Evolutionary conservation across 2,797 vertebrate genomes (phyloP), one percentile per base, ranked within the genome.

Genomic region (Coilia nasus): DNA sequence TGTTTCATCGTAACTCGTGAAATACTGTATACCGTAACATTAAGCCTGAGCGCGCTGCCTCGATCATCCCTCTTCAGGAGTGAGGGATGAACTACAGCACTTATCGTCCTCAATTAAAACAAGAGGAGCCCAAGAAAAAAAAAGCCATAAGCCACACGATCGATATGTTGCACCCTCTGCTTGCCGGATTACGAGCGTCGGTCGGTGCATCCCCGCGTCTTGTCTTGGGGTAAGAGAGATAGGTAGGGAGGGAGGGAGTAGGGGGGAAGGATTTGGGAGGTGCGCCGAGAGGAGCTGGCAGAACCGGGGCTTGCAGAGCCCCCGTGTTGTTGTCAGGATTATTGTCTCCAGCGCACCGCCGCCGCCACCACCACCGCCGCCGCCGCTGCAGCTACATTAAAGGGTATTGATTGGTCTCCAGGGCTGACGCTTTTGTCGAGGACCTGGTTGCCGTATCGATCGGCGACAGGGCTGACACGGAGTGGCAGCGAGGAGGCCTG

Each of bases 381-480:
- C 90, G 91, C 87, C 90, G 88, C 93, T 89, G 90, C 71, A 88
- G 90, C 93, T 89, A 92, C 93, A 94, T 95, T 94, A 94, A 92
- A 88, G 90, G 83, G 83, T 94, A 95, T 95, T 92, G 95, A 95
- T 95, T 91, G 86, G 91, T 91, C 91, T 93, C 90, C 88, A 81
- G 86, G 89, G 93, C 92, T 91, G 93, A 90, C 86, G 92, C 92
- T 92, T 71, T 93, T 91, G 93, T 93, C 85, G 87, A 90, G 91
- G 92, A 92, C 92, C 90, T 90, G 91, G 90, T 94, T 87, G 91
- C 87, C 85, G 7, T 90, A 95, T 95, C 92, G 94, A 96, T 94
- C 88, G 47, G 86, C 91, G 91, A 93, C 93, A 75, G 92, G 91
- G 89, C 90, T 91, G 88, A 93, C 92, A 92, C 88, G 89, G 87